phyloP scores from a whole-genome alignment of 2,113 vertebrate genomes.

The Scortum barcoo region DNA sequence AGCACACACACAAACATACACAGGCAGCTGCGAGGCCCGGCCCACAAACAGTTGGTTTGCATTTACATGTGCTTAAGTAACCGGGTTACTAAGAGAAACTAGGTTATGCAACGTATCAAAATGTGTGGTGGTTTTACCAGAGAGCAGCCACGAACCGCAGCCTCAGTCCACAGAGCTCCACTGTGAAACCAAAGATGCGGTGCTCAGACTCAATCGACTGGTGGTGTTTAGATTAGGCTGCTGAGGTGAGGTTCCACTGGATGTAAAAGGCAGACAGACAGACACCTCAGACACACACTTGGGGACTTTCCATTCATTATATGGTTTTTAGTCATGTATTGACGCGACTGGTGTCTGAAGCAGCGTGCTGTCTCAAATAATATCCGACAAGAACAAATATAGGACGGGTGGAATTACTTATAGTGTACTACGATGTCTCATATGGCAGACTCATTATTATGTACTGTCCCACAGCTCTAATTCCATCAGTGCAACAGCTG shows the following conservation, averaged over 20 bases:
- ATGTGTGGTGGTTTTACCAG: constrained; percentile 32
- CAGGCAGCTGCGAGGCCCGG: constrained; percentile 14
- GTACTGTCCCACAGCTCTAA: neutral
- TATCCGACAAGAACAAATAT: neutral
- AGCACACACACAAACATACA: constrained; percentile 20
- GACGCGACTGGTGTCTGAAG: neutral
- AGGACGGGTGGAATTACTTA: neutral
- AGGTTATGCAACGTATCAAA: constrained; percentile 23
- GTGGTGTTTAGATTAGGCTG: constrained; percentile 7
- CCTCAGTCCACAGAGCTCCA: neutral
- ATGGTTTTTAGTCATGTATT: neutral
- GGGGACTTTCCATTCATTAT: neutral
- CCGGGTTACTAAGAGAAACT: constrained; percentile 28
- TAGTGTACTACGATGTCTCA: neutral
- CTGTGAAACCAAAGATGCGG: neutral
- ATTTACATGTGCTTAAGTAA: constrained; percentile 24
- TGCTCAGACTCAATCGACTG: neutral
- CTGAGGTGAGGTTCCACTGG: neutral
- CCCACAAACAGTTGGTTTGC: constrained; percentile 6
- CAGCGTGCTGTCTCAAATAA: neutral
- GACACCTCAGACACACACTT: constrained; percentile 24
- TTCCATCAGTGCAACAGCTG: neutral
- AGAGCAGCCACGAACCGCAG: constrained; percentile 4
- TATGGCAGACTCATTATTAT: neutral
- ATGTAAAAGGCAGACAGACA: constrained; percentile 4